Evolutionary conservation across 1,140 invertebrate genomes (phyloP).

Genomic region (Euwallacea fornicatus): DNA sequence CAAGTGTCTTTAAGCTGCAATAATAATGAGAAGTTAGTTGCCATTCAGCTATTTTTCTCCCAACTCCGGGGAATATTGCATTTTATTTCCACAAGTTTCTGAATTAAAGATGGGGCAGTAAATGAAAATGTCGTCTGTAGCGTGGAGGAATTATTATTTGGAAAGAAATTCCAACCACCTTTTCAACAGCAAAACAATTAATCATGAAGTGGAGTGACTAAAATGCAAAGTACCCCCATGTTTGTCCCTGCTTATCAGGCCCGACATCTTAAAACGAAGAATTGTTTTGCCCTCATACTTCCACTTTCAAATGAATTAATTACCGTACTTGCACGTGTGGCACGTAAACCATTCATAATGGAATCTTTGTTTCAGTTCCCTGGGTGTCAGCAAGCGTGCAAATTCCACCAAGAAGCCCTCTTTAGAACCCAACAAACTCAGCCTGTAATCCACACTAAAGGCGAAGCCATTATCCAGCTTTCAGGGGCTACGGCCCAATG

Average conservation of each 20-base stretch:
- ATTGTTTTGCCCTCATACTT: slow-evolving; percentile 22
- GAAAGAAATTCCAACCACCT: too few relatives aligned
- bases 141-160: too few relatives aligned
- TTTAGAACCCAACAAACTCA: slow-evolving; percentile 60
- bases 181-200: slow-evolving; percentile 17
- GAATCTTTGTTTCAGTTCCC: slow-evolving; percentile 62
- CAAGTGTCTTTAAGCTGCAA: slow-evolving; percentile 22
- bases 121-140: slow-evolving; percentile 4
- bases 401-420: slow-evolving; percentile 65
- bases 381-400: slow-evolving; percentile 68
- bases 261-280: slow-evolving; percentile 33
- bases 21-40: slow-evolving; percentile 22
- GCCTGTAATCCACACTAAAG: slow-evolving; percentile 67
- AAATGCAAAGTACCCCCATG: slow-evolving; percentile 34
- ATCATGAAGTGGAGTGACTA: slow-evolving; percentile 32
- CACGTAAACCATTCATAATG: slow-evolving; percentile 12
- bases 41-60: slow-evolving; percentile 20
- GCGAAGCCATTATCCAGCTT: slow-evolving; percentile 64
- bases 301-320: slow-evolving; percentile 23
- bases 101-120: slow-evolving; percentile 16
- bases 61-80: slow-evolving; percentile 8
- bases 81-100: slow-evolving; percentile 16
- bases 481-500: slow-evolving; percentile 61
- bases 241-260: slow-evolving; percentile 31
- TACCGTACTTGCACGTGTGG: slow-evolving; percentile 32